A percentile compares a stretch with the other conserved stretches of the same genome.
Evolutionary conservation across 2,113 vertebrate genomes (phyloP).

Genomic region (Tinamus guttatus): DNA sequence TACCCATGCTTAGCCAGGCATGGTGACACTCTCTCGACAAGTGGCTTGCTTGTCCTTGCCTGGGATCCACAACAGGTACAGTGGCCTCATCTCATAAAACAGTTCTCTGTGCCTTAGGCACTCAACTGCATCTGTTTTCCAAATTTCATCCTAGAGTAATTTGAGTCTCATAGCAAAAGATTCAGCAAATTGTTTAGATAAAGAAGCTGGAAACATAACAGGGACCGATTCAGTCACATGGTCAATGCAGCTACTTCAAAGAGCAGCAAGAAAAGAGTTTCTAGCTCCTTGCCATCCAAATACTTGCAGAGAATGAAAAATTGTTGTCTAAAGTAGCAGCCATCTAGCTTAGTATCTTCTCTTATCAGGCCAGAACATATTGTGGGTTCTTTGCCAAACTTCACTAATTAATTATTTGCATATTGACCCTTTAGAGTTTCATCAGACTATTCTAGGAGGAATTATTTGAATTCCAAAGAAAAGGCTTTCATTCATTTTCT

Average conservation of each 20-base stretch:
- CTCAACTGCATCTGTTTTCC: conserved; percentile 7
- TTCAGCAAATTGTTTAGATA: conserved; percentile 45
- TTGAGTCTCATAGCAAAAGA: neutral
- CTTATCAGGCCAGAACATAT: conserved; percentile 18
- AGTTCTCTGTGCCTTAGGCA: neutral
- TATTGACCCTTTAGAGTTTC: neutral
- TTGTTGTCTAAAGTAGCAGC: conserved; percentile 46
- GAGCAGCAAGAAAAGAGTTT: conserved; percentile 10
- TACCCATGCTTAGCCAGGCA: neutral
- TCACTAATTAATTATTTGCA: neutral
- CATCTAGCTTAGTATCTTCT: conserved; percentile 41
- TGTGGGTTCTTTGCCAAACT: neutral
- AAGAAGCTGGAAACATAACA: conserved; percentile 48
- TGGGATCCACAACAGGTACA: conserved; percentile 1
- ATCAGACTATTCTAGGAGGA: neutral
- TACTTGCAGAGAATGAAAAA: conserved; percentile 23
- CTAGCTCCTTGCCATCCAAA: neutral
- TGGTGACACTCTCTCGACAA: neutral
- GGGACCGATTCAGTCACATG: conserved; percentile 16
- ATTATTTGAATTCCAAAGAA: neutral
- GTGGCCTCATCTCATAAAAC: neutral
- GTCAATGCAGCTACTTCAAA: conserved; percentile 34
- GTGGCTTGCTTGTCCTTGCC: neutral
- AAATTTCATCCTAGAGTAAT: neutral
- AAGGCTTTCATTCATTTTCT: neutral